Percentiles rank a stretch among this genome's conserved stretches.
These are phyloP conservation scores for Agrotis ipsilon DNA, from an alignment of 2,888 invertebrate genomes.

Conservation along the genomic window DNA sequence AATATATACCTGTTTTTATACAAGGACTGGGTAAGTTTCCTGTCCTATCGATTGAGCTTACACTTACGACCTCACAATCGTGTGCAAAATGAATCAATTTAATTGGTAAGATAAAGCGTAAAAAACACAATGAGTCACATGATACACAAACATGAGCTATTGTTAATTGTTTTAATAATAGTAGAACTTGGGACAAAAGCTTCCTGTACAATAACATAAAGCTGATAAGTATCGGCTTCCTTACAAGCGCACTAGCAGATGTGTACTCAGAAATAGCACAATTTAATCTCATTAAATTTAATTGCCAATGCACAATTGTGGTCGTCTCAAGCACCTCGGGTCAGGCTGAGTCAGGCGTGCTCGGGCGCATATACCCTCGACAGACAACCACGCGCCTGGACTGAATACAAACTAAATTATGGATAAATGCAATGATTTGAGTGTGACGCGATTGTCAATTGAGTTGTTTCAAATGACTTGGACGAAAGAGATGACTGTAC, in stretches of 20 bases:
- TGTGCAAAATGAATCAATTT: slow-evolving; percentile 54
- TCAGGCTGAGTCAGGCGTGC: slow-evolving; percentile 81
- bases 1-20: slow-evolving; percentile 3
- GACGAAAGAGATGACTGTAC: slow-evolving; percentile 34
- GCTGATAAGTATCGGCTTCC: slow-evolving; percentile 78
- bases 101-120: slow-evolving; percentile 45
- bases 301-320: slow-evolving; percentile 86
- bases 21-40: slow-evolving; percentile 7
- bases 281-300: slow-evolving; percentile 88
- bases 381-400: slow-evolving; percentile 66
- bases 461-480: slow-evolving; percentile 55
- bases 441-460: slow-evolving; percentile 69
- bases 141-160: slow-evolving; percentile 37
- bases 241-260: slow-evolving; percentile 73
- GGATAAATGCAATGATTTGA: slow-evolving; percentile 70
- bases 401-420: slow-evolving; percentile 77
- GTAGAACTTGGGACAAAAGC: slow-evolving; percentile 51
- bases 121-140: slow-evolving; percentile 51
- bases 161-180: slow-evolving; percentile 48
- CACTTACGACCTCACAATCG: slow-evolving; percentile 45
- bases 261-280: slow-evolving; percentile 84
- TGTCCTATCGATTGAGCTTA: slow-evolving; percentile 23
- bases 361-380: slow-evolving; percentile 52
- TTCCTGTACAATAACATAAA: slow-evolving; percentile 73
- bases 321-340: slow-evolving; percentile 81